Evolutionary conservation across 2,113 vertebrate genomes (phyloP).

Genomic region (Marmota flaviventris): DNA sequence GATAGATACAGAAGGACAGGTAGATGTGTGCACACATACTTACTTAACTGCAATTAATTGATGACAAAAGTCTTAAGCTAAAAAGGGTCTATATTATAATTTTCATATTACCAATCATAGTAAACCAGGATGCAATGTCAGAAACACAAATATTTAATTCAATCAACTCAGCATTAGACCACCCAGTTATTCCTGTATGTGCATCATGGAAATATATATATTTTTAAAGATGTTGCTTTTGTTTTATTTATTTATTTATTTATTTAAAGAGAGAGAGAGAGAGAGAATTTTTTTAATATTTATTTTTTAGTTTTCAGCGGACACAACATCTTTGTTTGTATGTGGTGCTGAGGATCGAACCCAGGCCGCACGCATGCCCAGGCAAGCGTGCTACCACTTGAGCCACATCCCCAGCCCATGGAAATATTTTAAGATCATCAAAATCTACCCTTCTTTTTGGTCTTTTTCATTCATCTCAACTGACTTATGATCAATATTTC

Average conservation of each 20-base stretch:
- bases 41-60: background rate
- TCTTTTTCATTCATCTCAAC: slow-evolving; percentile 3
- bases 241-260: too few relatives aligned
- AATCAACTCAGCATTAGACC: background rate
- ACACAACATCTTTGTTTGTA: too few relatives aligned
- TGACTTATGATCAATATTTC: slow-evolving; percentile 81
- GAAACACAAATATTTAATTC: background rate
- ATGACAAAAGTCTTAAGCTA: background rate
- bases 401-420: background rate
- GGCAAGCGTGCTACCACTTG: too few relatives aligned
- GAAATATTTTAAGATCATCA: slow-evolving; percentile 45
- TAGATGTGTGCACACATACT: background rate
- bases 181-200: background rate
- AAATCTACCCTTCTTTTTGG: background rate
- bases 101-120: background rate
- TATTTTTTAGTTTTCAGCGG: too few relatives aligned
- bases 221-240: background rate
- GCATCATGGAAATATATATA: slow-evolving; percentile 14
- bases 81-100: background rate
- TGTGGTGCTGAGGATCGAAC: too few relatives aligned
- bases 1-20: background rate
- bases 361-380: too few relatives aligned
- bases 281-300: too few relatives aligned
- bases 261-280: too few relatives aligned
- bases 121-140: slow-evolving; percentile 42